Evolutionary conservation across 2,797 vertebrate genomes (phyloP).

Genomic region (Echiichthys vipera): DNA sequence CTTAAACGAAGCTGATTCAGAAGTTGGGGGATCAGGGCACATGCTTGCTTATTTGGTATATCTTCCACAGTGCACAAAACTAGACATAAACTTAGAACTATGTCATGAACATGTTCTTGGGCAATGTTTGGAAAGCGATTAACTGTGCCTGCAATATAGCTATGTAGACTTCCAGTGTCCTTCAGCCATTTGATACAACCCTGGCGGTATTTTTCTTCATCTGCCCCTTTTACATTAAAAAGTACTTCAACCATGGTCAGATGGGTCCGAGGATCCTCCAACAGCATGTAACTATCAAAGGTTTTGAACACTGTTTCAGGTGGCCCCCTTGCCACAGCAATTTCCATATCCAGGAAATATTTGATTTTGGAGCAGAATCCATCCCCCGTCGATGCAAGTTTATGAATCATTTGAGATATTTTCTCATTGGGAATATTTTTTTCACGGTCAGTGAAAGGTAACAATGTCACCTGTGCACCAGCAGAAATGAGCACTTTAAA

Average conservation of each 20-base stretch:
- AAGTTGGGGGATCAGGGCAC: slow-evolving; percentile 36
- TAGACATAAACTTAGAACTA: slow-evolving; percentile 14
- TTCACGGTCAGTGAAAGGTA: rapidly evolving
- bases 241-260: slow-evolving; percentile 43
- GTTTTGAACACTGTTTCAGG: slow-evolving; percentile 44
- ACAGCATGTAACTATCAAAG: slow-evolving; percentile 44
- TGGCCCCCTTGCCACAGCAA: rapidly evolving
- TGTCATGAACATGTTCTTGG: rapidly evolving
- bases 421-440: too few relatives aligned
- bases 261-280: slow-evolving; percentile 37
- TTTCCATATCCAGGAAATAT: not conserved
- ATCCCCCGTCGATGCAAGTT: slow-evolving; percentile 26
- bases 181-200: slow-evolving; percentile 63
- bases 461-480: not conserved
- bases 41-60: slow-evolving; percentile 43
- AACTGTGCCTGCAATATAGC: slow-evolving; percentile 45
- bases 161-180: slow-evolving; percentile 32
- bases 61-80: slow-evolving; percentile 58
- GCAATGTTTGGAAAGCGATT: slow-evolving; percentile 49
- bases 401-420: slow-evolving; percentile 29
- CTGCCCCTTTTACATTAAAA: rapidly evolving
- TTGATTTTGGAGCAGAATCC: not conserved
- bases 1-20: slow-evolving; percentile 18
- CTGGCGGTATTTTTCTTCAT: not conserved
- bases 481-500: slow-evolving; percentile 40